Conservation (phyloP, 2,888 invertebrate species). For the Dryadula phaetusa region DNA sequence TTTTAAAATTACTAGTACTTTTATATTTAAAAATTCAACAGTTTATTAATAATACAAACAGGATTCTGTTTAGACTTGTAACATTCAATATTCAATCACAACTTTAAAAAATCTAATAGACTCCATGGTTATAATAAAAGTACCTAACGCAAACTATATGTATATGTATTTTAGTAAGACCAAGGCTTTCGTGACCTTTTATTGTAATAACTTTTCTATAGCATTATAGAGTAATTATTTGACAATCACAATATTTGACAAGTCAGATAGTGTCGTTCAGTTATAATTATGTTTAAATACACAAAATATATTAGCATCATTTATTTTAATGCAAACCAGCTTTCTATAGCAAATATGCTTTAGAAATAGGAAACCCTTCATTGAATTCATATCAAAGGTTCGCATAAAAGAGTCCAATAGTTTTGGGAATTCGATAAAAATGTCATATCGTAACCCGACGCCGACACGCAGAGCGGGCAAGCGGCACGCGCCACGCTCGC, state of each 20-base stretch:
- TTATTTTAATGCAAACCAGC: neutral
- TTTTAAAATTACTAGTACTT: too few species aligned
- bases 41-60: too few species aligned
- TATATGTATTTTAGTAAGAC: constrained; percentile 10
- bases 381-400: constrained; percentile 6
- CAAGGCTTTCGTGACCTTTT: constrained; percentile 7
- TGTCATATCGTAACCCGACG: constrained; percentile 50
- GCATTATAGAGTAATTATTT: neutral
- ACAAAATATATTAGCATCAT: neutral
- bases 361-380: constrained; percentile 3
- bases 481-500: constrained; percentile 58
- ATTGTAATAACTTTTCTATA: constrained; percentile 1
- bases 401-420: neutral
- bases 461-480: constrained; percentile 48
- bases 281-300: neutral
- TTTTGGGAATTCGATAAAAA: constrained; percentile 43
- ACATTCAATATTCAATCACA: too few species aligned
- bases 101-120: too few species aligned
- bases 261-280: neutral
- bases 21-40: too few species aligned
- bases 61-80: too few species aligned
- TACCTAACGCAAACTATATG: neutral
- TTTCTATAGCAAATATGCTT: neutral
- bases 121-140: neutral
- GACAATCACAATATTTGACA: too few species aligned